These are phyloP conservation scores for Penaeus chinensis DNA, from an alignment of 1,140 invertebrate genomes.

Conservation along the genomic window DNA sequence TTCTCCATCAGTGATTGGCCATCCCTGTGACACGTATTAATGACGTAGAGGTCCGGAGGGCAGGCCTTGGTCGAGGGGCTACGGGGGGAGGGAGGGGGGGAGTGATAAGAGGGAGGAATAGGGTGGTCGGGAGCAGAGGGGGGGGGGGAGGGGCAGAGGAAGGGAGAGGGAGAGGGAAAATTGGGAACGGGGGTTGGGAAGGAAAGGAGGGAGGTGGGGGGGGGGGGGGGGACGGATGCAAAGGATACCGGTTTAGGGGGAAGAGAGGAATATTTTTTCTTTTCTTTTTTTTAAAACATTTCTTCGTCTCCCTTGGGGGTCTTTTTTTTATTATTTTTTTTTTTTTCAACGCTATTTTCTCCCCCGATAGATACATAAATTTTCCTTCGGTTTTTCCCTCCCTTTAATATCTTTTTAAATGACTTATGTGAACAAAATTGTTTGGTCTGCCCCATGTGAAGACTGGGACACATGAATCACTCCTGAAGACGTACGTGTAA, in stretches of 20 bases:
- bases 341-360: too few species aligned
- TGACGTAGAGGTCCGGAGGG: conserved; percentile 37
- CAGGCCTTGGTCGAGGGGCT: background rate
- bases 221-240: conserved; percentile 11
- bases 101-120: background rate
- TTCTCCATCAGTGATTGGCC: conserved; percentile 53
- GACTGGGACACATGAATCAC: too few species aligned
- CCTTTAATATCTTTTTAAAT: too few species aligned
- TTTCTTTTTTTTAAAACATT: too few species aligned
- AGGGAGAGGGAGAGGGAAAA: conserved; percentile 13
- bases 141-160: background rate
- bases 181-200: background rate
- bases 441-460: too few species aligned
- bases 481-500: too few species aligned
- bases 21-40: conserved; percentile 44
- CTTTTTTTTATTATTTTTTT: too few species aligned
- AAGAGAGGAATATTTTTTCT: background rate
- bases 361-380: too few species aligned
- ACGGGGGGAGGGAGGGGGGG: conserved; percentile 19
- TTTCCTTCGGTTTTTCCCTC: too few species aligned
- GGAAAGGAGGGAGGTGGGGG: background rate
- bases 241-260: background rate
- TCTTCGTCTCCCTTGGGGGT: too few species aligned
- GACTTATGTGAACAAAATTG: too few species aligned
- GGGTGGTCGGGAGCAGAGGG: background rate